phyloP scores from a whole-genome alignment of 1,140 invertebrate species.

The Drosophila suzukii region DNA sequence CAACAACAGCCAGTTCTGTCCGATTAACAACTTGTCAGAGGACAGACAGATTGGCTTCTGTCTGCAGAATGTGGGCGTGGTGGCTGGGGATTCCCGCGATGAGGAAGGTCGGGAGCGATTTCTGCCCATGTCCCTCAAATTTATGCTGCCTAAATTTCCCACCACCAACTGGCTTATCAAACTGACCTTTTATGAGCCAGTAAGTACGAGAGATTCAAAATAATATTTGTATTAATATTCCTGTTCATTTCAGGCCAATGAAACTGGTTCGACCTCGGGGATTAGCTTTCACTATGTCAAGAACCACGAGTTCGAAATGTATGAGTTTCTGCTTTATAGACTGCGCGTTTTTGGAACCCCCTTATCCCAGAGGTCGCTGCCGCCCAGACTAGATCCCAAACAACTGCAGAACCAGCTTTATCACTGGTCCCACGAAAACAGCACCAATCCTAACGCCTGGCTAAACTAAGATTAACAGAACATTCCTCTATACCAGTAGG shows the following conservation, averaged over 20 bases:
- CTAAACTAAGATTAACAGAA: background rate
- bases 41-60: constrained; percentile 97
- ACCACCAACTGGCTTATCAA: constrained; percentile 53
- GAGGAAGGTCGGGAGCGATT: constrained; percentile 92
- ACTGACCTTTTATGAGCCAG: constrained; percentile 19
- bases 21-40: constrained; percentile 89
- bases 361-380: constrained; percentile 3
- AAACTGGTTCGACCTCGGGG: constrained; percentile 19
- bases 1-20: constrained; percentile 89
- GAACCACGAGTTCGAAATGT: constrained; percentile 32
- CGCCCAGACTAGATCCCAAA: constrained; percentile 5
- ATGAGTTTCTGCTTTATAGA: constrained; percentile 19
- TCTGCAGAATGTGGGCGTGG: constrained; percentile 93
- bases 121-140: constrained; percentile 88
- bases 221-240: background rate
- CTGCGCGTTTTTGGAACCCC: constrained; percentile 15
- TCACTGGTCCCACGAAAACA: constrained; percentile 18
- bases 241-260: background rate
- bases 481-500: no score
- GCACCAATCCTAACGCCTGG: constrained; percentile 14
- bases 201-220: background rate
- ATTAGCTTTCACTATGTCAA: constrained; percentile 42
- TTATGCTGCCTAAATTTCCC: constrained; percentile 91
- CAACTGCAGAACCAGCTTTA: constrained; percentile 23
- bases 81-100: constrained; percentile 94